A percentile compares a stretch with the other conserved stretches of the same genome.
phyloP scores from a whole-genome alignment of 2,797 vertebrate species.

The Myotis vivesi region DNA sequence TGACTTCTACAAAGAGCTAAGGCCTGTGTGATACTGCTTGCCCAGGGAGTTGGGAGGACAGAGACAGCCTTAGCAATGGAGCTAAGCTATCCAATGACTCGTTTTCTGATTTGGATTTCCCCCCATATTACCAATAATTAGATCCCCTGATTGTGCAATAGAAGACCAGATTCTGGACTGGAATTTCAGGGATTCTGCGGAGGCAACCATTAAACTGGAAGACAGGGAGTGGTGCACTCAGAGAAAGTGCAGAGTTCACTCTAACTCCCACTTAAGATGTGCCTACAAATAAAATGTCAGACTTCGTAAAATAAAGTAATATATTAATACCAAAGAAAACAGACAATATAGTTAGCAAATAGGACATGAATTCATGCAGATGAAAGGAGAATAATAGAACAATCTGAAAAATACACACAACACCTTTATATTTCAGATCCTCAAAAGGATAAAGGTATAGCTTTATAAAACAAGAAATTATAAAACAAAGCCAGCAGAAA shows the following conservation, averaged over 20 bases:
- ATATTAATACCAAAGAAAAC: background rate
- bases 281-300: background rate
- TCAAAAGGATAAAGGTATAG: background rate
- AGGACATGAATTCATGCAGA: background rate
- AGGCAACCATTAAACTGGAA: background rate
- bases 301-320: background rate
- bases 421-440: background rate
- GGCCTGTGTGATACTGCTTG: background rate
- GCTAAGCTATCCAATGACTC: background rate
- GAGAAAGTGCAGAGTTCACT: background rate
- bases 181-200: background rate
- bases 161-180: background rate
- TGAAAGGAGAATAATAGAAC: background rate
- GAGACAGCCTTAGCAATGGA: background rate
- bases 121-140: background rate
- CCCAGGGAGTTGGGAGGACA: background rate
- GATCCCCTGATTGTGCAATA: background rate
- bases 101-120: background rate
- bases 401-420: background rate
- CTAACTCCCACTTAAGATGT: background rate
- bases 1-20: background rate
- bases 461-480: conserved; percentile 25
- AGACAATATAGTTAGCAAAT: background rate
- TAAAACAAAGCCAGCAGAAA: background rate
- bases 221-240: background rate